Conservation (phyloP, 2,888 invertebrate species). For the Chesias legatella region DNA sequence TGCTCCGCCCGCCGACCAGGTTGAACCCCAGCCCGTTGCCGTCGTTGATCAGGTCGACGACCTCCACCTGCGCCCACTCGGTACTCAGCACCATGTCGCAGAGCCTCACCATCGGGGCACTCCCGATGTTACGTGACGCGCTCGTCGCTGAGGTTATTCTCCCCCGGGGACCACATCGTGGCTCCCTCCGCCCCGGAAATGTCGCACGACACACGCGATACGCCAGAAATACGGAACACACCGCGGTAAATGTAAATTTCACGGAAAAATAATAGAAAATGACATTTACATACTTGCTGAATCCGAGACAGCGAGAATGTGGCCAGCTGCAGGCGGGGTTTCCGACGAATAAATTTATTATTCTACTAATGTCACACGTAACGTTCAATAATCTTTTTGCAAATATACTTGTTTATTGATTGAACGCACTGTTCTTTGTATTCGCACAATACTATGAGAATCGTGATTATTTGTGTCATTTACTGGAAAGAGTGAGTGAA, state of each 20-base stretch:
- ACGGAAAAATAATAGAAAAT: conserved; percentile 48
- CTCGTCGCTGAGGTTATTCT: conserved; percentile 64
- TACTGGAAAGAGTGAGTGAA: too few species aligned
- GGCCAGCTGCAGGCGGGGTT: conserved; percentile 64
- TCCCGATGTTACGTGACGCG: conserved; percentile 70
- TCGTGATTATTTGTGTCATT: too few species aligned
- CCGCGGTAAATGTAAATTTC: conserved; percentile 37
- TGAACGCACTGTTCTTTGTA: too few species aligned
- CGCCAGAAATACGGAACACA: conserved; percentile 29
- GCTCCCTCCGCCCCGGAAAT: background rate
- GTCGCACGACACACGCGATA: conserved; percentile 6
- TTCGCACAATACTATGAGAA: too few species aligned
- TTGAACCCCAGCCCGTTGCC: conserved; percentile 99
- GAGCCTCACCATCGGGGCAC: conserved; percentile 70
- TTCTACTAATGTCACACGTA: conserved; percentile 26
- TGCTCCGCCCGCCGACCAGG: conserved; percentile 97
- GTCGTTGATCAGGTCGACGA: conserved; percentile 98
- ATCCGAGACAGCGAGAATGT: conserved; percentile 74
- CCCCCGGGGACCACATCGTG: conserved; percentile 47
- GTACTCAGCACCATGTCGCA: conserved; percentile 92
- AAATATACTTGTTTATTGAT: too few species aligned
- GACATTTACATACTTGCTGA: conserved; percentile 81
- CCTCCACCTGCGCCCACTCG: conserved; percentile 99
- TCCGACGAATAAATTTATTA: conserved; percentile 48
- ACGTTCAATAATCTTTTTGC: too few species aligned